These are phyloP conservation scores for Campoletis sonorensis DNA, from an alignment of 1,140 invertebrate species.

Conservation along the genomic window DNA sequence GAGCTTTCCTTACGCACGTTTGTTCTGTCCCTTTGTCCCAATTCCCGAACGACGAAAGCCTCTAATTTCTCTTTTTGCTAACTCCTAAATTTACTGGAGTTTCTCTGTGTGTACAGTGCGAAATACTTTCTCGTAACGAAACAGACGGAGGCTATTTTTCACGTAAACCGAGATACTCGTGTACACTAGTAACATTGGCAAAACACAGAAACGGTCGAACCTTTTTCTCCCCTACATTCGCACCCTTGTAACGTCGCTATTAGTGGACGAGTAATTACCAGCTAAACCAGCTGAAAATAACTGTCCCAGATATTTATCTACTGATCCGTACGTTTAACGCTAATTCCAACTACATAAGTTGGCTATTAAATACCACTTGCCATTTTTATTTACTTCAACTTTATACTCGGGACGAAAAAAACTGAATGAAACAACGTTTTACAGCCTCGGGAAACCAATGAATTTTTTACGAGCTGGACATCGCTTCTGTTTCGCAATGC, in stretches of 20 bases:
- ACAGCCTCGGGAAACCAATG: too few species aligned
- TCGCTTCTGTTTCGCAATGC: too few species aligned
- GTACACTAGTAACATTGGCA: background rate
- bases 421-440: too few species aligned
- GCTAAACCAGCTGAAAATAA: slow-evolving; percentile 1
- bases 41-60: slow-evolving; percentile 1
- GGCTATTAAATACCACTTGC: background rate
- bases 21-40: background rate
- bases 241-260: slow-evolving; percentile 3
- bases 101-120: background rate
- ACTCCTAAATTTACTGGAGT: background rate
- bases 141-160: background rate
- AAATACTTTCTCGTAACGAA: slow-evolving; percentile 4
- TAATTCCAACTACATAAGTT: background rate
- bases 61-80: slow-evolving; percentile 1
- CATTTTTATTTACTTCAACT: too few species aligned
- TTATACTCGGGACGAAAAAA: background rate
- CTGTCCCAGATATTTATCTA: background rate
- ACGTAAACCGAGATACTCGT: slow-evolving; percentile 2
- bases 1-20: background rate
- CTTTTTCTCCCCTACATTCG: background rate
- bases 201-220: background rate
- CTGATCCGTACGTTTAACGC: background rate
- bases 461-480: too few species aligned
- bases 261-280: slow-evolving; percentile 7